phyloP scores from a whole-genome alignment of 92 coral and sea anemone genomes.

The Paramuricea clavata region DNA sequence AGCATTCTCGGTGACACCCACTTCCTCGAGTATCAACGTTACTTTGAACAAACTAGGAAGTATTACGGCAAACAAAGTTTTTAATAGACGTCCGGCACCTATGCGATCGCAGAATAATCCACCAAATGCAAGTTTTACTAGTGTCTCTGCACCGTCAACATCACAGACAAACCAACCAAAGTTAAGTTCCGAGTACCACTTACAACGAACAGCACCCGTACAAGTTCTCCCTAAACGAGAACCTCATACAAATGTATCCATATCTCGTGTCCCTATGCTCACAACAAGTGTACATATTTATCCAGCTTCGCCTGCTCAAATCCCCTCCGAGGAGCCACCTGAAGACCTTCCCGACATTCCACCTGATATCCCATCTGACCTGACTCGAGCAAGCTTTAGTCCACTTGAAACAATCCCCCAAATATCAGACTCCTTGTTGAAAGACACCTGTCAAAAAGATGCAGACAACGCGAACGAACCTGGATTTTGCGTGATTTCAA shows the following conservation, averaged over 20 bases:
- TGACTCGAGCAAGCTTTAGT: neutral
- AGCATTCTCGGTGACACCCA: constrained; percentile 12
- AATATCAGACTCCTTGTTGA: constrained; percentile 11
- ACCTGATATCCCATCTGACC: neutral
- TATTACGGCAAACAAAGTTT: constrained; percentile 22
- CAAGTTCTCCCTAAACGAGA: neutral
- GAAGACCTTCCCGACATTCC: neutral
- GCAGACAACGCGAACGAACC: neutral
- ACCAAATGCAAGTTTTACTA: neutral
- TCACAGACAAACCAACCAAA: neutral
- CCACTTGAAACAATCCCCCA: neutral
- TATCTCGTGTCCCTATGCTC: neutral
- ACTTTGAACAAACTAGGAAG: constrained; percentile 37
- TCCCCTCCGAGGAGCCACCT: neutral
- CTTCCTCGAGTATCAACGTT: constrained; percentile 38
- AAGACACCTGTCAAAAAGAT: neutral
- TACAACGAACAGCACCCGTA: neutral
- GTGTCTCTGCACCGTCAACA: neutral
- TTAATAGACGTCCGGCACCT: constrained; percentile 4
- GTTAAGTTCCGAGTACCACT: neutral
- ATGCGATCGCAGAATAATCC: neutral
- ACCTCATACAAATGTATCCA: neutral
- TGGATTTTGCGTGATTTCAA: constrained; percentile 39
- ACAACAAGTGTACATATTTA: neutral
- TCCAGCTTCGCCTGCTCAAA: neutral